Evolutionary conservation across 2,888 invertebrate genomes (phyloP).

Genomic region (Entomobrya multifasciata): DNA sequence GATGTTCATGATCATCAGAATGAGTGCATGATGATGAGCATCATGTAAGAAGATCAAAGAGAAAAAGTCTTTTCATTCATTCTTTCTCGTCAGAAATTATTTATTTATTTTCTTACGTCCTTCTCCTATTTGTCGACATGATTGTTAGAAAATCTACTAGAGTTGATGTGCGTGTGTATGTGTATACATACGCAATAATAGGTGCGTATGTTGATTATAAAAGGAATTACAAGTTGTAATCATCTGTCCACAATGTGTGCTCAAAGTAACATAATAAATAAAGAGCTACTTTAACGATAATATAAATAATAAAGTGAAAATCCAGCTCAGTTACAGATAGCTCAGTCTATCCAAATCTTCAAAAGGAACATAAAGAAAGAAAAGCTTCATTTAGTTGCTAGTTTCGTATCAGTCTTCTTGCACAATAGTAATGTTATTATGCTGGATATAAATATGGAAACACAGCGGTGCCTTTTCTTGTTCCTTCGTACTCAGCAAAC

Average conservation of each 20-base stretch:
- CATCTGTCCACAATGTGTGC: slow-evolving; percentile 14
- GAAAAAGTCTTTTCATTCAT: slow-evolving; percentile 16
- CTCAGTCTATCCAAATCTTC: slow-evolving; percentile 23
- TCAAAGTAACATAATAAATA: slow-evolving; percentile 31
- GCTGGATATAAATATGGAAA: too few species aligned
- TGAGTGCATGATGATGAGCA: slow-evolving; percentile 12
- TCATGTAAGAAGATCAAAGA: slow-evolving; percentile 44
- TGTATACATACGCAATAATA: too few species aligned
- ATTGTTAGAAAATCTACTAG: background rate
- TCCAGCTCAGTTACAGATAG: slow-evolving; percentile 12
- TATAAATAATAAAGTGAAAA: slow-evolving; percentile 39
- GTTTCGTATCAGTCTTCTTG: background rate
- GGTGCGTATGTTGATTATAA: too few species aligned
- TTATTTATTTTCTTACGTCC: slow-evolving; percentile 40
- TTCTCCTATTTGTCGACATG: slow-evolving; percentile 24
- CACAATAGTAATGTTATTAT: slow-evolving; percentile 1
- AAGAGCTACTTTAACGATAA: slow-evolving; percentile 15
- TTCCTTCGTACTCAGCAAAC: too few species aligned
- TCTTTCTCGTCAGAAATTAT: slow-evolving; percentile 16
- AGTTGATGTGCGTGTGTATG: background rate
- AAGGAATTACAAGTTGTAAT: too few species aligned
- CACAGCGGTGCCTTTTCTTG: too few species aligned
- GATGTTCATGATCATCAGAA: slow-evolving; percentile 12
- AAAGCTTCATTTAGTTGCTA: too few species aligned
- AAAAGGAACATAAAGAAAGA: background rate